Percentiles rank a stretch among this genome's conserved stretches.
Conservation (phyloP, 2,888 invertebrate genomes). For the Coelopa pilipes region DNA sequence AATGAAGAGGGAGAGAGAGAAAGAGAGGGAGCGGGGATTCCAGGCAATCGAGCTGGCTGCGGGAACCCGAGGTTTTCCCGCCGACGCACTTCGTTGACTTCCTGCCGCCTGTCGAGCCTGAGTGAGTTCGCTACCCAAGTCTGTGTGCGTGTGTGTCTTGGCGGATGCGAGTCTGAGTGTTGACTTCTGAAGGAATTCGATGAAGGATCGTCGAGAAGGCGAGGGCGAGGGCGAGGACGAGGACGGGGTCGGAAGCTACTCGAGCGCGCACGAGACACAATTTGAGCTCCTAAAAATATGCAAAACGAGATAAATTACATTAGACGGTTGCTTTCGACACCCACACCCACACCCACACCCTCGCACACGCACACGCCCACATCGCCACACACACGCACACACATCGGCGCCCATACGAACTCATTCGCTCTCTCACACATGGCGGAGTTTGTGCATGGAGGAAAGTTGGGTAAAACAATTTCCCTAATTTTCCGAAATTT, state of each 20-base stretch:
- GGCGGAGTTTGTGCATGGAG: constrained; percentile 14
- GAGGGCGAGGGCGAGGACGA: neutral
- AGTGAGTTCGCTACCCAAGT: neutral
- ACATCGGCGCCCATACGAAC: constrained; percentile 20
- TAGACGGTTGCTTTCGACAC: constrained; percentile 32
- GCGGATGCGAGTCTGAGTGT: neutral
- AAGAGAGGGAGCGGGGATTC: no score
- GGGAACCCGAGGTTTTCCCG: no score
- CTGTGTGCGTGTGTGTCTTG: neutral
- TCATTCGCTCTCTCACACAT: constrained; percentile 18
- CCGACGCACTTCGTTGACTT: no score
- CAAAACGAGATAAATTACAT: constrained; percentile 19
- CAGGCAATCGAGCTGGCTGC: no score
- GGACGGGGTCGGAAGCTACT: neutral
- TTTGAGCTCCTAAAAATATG: constrained; percentile 12
- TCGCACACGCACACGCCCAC: neutral
- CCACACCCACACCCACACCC: no score
- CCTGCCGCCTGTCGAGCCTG: no score
- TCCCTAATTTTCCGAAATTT: constrained; percentile 11
- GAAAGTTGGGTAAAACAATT: constrained; percentile 5
- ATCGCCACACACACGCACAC: constrained; percentile 31
- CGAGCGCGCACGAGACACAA: neutral
- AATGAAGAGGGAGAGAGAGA: no score
- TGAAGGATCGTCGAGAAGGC: no score
- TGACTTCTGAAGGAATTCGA: neutral